Evolutionary conservation across 2,113 vertebrate genomes (phyloP), one percentile per base, ranked within the genome.

Genomic region (Scalopus aquaticus): DNA sequence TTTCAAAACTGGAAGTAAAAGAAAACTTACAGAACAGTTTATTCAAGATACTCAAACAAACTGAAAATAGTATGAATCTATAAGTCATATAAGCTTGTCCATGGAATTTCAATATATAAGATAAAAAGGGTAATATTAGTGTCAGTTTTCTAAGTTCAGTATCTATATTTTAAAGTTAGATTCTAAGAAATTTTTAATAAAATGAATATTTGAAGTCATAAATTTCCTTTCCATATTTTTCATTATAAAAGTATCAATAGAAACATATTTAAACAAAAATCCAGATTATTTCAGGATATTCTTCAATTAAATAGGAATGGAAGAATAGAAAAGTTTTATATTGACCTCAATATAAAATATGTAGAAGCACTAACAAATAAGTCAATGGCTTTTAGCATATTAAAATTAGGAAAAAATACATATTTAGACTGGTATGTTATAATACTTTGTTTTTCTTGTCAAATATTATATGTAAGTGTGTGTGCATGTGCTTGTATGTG

Each of bases 41-140:
- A 70, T 74, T 86, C n/a, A 87, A 91, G 62, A 74, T 62, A 83
- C 32, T 74, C 37, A 93, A 87, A 20, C 37, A 93, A 87, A 20
- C 5, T 93, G 89, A 82, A 77, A 69, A 79, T 67, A 77, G 49
- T 74, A 46, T 39, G 26, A 65, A 70, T 70, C 26, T 9, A 81
- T 67, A 46, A 54, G 4, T 80, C 4, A 49, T 15, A 76, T 84
- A 65, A 88, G 76, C 67, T 10, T 91, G 46, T 64, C 62, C 6
- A n/a, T 69, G 7, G 3, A 79, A 64, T 70, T 16, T 78, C 54
- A 82, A 78, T 67, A 56, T 35, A 86, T 46, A 86, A 77, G 77
- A 49, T 9, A 42, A 44, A 74, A 90, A 64, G 26, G 30, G 3
- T 32, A 73, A 62, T 74, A 9, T 10, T 92, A 37, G 5, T 69